These are phyloP conservation scores for Coilia nasus DNA, from an alignment of 2,797 vertebrate species.

Conservation along the genomic window DNA sequence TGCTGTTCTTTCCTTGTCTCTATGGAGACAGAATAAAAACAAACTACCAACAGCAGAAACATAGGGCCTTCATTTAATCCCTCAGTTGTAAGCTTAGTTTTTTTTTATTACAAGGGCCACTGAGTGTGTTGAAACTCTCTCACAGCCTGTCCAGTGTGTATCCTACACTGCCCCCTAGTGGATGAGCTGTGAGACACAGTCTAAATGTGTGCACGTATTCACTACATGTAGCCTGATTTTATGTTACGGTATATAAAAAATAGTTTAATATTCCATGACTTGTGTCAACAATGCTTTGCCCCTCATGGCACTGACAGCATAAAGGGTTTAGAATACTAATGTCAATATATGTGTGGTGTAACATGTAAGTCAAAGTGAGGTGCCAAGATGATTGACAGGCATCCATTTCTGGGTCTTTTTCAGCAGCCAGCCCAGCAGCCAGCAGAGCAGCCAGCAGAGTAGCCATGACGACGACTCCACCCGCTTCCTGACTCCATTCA, in stretches of 20 bases:
- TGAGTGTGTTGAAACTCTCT: not conserved
- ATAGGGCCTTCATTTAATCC: no score
- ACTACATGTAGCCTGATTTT: not conserved
- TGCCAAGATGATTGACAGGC: slow-evolving; percentile 31
- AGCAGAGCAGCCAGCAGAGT: slow-evolving; percentile 86
- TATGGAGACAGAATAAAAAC: no score
- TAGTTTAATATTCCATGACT: not conserved
- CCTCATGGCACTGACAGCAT: not conserved
- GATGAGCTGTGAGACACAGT: not conserved
- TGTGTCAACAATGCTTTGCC: not conserved
- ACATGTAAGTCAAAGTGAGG: not conserved
- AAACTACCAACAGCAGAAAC: no score
- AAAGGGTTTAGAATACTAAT: not conserved
- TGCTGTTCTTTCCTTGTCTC: not conserved
- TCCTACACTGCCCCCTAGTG: slow-evolving; percentile 6
- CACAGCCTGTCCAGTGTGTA: not conserved
- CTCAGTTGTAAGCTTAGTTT: no score
- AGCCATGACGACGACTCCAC: slow-evolving; percentile 88
- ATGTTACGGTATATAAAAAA: not conserved
- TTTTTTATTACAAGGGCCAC: no score
- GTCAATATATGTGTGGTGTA: not conserved
- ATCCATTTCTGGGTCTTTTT: slow-evolving; percentile 35
- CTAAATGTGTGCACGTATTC: not conserved
- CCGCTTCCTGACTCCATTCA: slow-evolving; percentile 86
- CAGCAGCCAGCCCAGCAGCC: slow-evolving; percentile 71